Base-by-base conservation (phyloP, 92 coral and sea anemone genomes). In the Diadumene lineata region DNA sequence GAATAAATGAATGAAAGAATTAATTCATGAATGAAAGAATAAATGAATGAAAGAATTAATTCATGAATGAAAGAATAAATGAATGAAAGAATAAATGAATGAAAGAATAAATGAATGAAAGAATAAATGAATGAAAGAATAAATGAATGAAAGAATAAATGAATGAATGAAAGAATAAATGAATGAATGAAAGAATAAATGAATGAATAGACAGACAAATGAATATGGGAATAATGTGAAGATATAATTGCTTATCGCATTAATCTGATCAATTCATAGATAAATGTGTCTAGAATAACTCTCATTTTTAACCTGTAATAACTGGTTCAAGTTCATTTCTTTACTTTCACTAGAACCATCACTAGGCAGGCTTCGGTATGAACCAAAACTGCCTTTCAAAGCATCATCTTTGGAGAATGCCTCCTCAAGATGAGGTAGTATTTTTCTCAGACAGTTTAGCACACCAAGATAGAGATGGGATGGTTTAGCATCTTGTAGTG, bases 371-470 rank as follows among this genome's bases (percentile, higher is more conserved):
- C 78, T 78, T 55, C 61, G 71, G 46, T 84, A 66, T 46, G 82
- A 87, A 29, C 98, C 98, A 84, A 94, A 94, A 72, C 98, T 94
- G 34, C 98, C 98, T 55, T 78, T 82, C 81, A 83, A 74, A 30
- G 67, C 64, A 27, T 78, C 82, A 29, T 83, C 90, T 31, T 50
- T 79, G 32, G 72, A 46, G 24, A 79, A 66, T 9, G 96, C 76
- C 17, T 73, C 80, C 25, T 80, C 69, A 81, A 94, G 72, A 61
- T 92, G 83, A 38, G 97, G 91, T 38, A 94, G 84, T 70, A 94
- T 56, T 81, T 92, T 94, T 61, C 98, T 94, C 31, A 94, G 68
- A 60, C 97, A 92, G 63, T 86, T 89, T 23, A 94, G 86, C 13
- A 82, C 98, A 27, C 98, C 98, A 34, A 93, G 85, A 68, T 94